Evolutionary conservation across 2,113 vertebrate genomes (phyloP).

Genomic region (Micromys minutus): DNA sequence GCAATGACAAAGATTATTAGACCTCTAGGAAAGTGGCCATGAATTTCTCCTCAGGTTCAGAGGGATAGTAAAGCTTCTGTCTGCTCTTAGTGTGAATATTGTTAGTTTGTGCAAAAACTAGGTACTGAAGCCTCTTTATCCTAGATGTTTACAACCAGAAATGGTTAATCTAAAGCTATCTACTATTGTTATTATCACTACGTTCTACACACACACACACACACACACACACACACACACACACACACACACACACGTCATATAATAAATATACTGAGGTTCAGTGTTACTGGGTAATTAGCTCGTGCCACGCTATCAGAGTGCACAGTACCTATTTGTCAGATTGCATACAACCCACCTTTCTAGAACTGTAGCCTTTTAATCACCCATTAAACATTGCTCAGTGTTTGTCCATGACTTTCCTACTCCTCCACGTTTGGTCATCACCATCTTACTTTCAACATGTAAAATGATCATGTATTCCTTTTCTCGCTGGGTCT

Average conservation of each 20-base stretch:
- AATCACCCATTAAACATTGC: neutral
- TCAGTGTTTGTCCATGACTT: neutral
- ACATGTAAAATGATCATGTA: neutral
- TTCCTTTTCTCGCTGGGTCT: no score
- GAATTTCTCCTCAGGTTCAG: neutral
- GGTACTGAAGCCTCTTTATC: neutral
- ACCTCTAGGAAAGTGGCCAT: neutral
- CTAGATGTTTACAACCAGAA: neutral
- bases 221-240: no score
- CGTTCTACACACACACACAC: no score
- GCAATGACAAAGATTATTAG: neutral
- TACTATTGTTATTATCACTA: no score
- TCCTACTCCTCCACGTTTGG: neutral
- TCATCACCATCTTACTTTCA: no score
- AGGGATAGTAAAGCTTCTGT: neutral
- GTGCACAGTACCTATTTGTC: neutral
- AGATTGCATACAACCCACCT: neutral
- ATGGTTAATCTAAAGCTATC: neutral
- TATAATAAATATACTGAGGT: neutral
- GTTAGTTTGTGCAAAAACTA: neutral
- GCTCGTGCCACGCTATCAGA: neutral
- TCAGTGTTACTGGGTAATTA: neutral
- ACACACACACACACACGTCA: no score
- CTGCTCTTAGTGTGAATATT: neutral
- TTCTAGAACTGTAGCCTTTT: no score